These are phyloP conservation scores for Leptinotarsa texana DNA, from an alignment of 1,140 invertebrate genomes.

Conservation along the genomic window DNA sequence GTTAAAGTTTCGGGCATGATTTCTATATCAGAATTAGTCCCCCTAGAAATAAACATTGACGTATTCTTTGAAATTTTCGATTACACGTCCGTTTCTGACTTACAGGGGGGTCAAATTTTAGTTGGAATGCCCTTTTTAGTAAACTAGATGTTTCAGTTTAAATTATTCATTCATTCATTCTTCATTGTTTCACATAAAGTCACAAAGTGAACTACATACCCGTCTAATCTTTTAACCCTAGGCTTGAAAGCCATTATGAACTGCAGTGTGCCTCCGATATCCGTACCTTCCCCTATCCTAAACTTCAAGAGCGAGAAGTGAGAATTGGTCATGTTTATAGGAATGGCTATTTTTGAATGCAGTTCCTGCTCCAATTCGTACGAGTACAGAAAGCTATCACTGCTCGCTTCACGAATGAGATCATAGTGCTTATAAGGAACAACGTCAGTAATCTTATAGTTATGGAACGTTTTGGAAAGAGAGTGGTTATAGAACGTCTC, in stretches of 20 bases:
- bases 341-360: constrained; percentile 57
- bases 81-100: too few species aligned
- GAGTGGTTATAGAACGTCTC: constrained; percentile 37
- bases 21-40: too few species aligned
- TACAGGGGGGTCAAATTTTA: too few species aligned
- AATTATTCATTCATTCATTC: too few species aligned
- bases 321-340: constrained; percentile 67
- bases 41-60: too few species aligned
- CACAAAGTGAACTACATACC: constrained; percentile 39
- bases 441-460: constrained; percentile 34
- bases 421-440: constrained; percentile 49
- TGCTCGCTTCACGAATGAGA: constrained; percentile 68
- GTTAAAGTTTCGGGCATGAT: too few species aligned
- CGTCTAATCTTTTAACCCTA: constrained; percentile 56
- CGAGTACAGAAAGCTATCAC: constrained; percentile 72
- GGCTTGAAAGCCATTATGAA: constrained; percentile 67
- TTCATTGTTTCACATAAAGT: too few species aligned
- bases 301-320: constrained; percentile 67
- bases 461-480: constrained; percentile 31
- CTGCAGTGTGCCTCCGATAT: constrained; percentile 71
- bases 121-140: too few species aligned
- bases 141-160: too few species aligned
- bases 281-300: constrained; percentile 66
- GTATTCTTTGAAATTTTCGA: too few species aligned
- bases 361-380: constrained; percentile 67